Percentiles rank a stretch among this genome's conserved stretches.
Evolutionary conservation across 1,140 invertebrate species (phyloP).

Genomic region (Littorina saxatilis): DNA sequence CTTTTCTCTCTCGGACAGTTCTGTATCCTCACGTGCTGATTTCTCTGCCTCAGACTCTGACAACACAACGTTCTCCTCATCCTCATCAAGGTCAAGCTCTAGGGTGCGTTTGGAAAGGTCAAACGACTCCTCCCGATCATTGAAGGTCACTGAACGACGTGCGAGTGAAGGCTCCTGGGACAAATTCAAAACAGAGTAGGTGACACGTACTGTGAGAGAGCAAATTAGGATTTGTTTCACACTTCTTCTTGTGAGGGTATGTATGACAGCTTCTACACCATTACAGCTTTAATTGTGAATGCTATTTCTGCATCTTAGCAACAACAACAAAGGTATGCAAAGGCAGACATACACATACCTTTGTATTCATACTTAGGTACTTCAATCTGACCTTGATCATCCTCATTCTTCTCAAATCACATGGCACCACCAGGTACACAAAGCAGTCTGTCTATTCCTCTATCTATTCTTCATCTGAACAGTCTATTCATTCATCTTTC

Average conservation of each 20-base stretch:
- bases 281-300: background rate
- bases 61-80: slow-evolving; percentile 43
- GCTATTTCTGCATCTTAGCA: too few species aligned
- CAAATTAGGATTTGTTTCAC: too few species aligned
- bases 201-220: background rate
- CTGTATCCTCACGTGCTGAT: background rate
- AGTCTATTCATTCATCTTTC: too few species aligned
- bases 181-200: too few species aligned
- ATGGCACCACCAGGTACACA: too few species aligned
- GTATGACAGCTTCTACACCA: background rate
- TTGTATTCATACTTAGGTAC: too few species aligned
- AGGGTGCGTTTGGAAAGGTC: slow-evolving; percentile 43
- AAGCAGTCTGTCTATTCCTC: too few species aligned
- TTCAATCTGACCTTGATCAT: too few species aligned
- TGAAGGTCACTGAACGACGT: slow-evolving; percentile 27
- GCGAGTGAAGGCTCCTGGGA: background rate
- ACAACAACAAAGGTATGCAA: too few species aligned
- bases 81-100: slow-evolving; percentile 60
- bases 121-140: slow-evolving; percentile 24
- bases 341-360: too few species aligned
- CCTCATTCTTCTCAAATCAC: too few species aligned
- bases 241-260: background rate
- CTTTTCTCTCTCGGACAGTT: slow-evolving; percentile 33
- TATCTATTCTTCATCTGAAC: too few species aligned
- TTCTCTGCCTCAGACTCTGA: slow-evolving; percentile 12